A percentile compares a stretch with the other conserved stretches of the same genome.
Evolutionary conservation across 2,113 vertebrate genomes (phyloP).

Genomic region (Salvator merianae): DNA sequence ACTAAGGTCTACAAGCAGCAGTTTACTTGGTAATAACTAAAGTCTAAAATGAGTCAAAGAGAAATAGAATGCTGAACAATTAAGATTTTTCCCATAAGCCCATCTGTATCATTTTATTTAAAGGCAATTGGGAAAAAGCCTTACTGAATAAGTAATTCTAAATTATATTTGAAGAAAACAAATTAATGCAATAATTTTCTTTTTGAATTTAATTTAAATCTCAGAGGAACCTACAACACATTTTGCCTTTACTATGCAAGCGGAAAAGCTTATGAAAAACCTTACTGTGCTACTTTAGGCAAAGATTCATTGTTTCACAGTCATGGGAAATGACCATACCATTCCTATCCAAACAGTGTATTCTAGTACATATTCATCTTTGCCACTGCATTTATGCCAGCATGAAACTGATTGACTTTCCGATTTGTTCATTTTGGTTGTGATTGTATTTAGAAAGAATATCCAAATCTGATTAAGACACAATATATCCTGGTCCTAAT

Average conservation of each 20-base stretch:
- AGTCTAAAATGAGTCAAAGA: conserved; percentile 73
- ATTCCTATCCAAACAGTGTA: conserved; percentile 67
- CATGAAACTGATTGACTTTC: conserved; percentile 59
- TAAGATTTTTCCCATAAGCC: conserved; percentile 80
- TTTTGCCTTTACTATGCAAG: conserved; percentile 76
- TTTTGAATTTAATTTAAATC: conserved; percentile 86
- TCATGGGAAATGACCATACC: conserved; percentile 58
- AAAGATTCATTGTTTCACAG: conserved; percentile 75
- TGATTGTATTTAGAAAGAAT: conserved; percentile 36
- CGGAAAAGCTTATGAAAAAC: conserved; percentile 76
- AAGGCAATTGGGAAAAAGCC: conserved; percentile 80
- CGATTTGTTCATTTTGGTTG: conserved; percentile 52
- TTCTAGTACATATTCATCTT: conserved; percentile 64
- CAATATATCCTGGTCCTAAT: too few relatives aligned
- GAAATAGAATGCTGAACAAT: conserved; percentile 78
- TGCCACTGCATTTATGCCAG: conserved; percentile 50
- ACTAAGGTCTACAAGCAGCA: conserved; percentile 57
- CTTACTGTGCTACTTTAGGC: conserved; percentile 76
- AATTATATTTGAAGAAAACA: conserved; percentile 83
- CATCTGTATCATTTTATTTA: conserved; percentile 83
- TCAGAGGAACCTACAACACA: conserved; percentile 78
- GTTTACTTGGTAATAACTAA: conserved; percentile 72
- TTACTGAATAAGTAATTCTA: conserved; percentile 82
- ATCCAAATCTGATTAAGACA: too few relatives aligned
- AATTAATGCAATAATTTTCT: conserved; percentile 87